Conservation (phyloP, 2,113 vertebrate genomes). For the Monarcha castaneiventris region DNA sequence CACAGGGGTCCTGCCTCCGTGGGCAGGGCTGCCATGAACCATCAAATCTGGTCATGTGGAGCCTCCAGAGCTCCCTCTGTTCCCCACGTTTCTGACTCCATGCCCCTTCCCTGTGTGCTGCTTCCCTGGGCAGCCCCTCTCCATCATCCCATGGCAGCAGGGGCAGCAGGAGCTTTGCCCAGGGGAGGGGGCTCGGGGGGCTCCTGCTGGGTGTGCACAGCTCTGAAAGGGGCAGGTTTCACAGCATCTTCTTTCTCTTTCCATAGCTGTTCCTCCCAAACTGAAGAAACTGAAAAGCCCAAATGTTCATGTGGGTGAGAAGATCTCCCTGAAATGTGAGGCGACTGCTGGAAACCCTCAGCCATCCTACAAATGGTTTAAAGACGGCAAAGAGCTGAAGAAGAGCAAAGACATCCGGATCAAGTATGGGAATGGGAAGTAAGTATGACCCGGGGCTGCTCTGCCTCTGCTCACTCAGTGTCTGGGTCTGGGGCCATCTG, state of each 20-base stretch:
- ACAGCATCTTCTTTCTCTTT: conserved; percentile 20
- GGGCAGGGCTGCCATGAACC: background rate
- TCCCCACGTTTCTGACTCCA: rapidly evolving
- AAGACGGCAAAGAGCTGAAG: conserved; percentile 93
- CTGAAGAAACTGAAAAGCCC: conserved; percentile 90
- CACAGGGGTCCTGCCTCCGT: rapidly evolving
- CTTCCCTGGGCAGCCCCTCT: background rate
- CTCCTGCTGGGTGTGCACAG: rapidly evolving
- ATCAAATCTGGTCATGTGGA: background rate
- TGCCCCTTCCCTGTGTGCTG: background rate
- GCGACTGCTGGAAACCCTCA: conserved; percentile 83
- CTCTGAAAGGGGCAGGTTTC: background rate
- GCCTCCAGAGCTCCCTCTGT: background rate
- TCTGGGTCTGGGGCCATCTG: background rate
- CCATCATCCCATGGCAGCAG: rapidly evolving
- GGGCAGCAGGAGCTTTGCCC: background rate
- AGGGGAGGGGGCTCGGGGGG: rapidly evolving
- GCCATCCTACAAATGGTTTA: conserved; percentile 93
- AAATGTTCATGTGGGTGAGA: conserved; percentile 84
- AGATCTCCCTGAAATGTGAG: conserved; percentile 90
- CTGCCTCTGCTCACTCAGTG: background rate
- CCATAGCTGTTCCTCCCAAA: conserved; percentile 82
- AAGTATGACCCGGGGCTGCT: conserved; percentile 57
- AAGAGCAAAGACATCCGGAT: conserved; percentile 88
- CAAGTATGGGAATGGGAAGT: conserved; percentile 84